Conservation (phyloP, 2,888 invertebrate species). For the Mylabris sibirica region DNA sequence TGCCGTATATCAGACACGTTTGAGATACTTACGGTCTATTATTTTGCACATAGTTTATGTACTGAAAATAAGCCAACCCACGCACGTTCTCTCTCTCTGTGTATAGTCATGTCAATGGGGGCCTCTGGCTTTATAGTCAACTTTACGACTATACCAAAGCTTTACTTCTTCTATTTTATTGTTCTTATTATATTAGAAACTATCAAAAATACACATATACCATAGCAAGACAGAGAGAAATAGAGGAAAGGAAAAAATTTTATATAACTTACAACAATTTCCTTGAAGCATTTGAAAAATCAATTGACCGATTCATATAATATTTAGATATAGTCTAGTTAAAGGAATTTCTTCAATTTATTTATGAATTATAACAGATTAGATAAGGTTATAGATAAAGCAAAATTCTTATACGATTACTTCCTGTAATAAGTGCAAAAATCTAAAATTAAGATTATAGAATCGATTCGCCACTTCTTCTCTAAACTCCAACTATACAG, state of each 20-base stretch:
- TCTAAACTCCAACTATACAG: no score
- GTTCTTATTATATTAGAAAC: neutral
- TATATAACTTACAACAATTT: neutral
- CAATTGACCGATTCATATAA: neutral
- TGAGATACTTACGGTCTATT: conserved; percentile 53
- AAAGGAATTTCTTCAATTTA: neutral
- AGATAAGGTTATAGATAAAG: neutral
- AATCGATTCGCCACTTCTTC: no score
- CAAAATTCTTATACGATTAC: neutral
- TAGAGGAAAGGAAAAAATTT: neutral
- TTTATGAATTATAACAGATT: neutral
- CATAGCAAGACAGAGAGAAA: no score
- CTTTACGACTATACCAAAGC: conserved; percentile 37
- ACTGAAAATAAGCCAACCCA: conserved; percentile 49
- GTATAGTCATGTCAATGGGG: conserved; percentile 46
- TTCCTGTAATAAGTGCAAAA: neutral
- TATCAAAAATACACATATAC: conserved; percentile 7
- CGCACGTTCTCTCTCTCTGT: conserved; percentile 40
- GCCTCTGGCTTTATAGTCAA: conserved; percentile 32
- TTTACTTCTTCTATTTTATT: neutral
- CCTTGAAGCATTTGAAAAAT: neutral
- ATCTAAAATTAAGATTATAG: no score
- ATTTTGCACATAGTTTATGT: conserved; percentile 52
- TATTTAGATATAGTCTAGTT: neutral
- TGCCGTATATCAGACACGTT: conserved; percentile 42